Evolutionary conservation across 2,113 vertebrate species (phyloP).

Genomic region (Chrysemys picta): DNA sequence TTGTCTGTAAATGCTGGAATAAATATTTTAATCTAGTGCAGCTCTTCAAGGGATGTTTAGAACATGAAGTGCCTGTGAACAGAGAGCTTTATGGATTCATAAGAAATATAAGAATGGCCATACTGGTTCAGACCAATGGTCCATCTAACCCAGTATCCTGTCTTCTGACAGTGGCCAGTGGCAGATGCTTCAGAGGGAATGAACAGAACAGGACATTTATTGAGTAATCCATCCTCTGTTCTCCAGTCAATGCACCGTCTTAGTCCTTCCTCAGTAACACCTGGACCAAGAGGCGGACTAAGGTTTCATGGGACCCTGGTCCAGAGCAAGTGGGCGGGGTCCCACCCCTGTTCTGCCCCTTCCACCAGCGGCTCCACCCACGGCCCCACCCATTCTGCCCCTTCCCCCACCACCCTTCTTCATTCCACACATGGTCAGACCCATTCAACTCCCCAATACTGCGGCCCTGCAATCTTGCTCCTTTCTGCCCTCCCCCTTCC

Average conservation of each 20-base stretch:
- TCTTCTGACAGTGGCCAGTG: not conserved
- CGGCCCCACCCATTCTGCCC: too few species aligned
- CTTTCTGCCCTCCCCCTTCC: too few species aligned
- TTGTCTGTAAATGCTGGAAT: not conserved
- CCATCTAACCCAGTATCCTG: not conserved
- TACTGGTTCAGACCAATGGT: not conserved
- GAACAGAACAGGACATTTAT: not conserved
- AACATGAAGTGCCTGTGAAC: not conserved
- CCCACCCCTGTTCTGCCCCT: too few species aligned
- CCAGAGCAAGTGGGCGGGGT: too few species aligned
- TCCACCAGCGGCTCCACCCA: too few species aligned
- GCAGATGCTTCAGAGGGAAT: not conserved
- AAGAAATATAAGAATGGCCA: not conserved
- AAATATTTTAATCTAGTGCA: not conserved
- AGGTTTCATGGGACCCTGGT: too few species aligned
- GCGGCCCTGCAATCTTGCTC: too few species aligned
- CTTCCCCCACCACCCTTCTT: too few species aligned
- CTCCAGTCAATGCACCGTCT: not conserved
- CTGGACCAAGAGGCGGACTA: not conserved
- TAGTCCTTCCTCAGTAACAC: not conserved
- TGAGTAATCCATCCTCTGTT: not conserved
- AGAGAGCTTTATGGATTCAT: not conserved
- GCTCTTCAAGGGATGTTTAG: not conserved
- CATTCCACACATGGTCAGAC: too few species aligned
- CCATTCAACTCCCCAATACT: too few species aligned